Percentiles rank a stretch among this genome's conserved stretches.
These are phyloP conservation scores for Microlaimidae sp. DNA, from an alignment of 2,888 invertebrate species.

Conservation along the genomic window DNA sequence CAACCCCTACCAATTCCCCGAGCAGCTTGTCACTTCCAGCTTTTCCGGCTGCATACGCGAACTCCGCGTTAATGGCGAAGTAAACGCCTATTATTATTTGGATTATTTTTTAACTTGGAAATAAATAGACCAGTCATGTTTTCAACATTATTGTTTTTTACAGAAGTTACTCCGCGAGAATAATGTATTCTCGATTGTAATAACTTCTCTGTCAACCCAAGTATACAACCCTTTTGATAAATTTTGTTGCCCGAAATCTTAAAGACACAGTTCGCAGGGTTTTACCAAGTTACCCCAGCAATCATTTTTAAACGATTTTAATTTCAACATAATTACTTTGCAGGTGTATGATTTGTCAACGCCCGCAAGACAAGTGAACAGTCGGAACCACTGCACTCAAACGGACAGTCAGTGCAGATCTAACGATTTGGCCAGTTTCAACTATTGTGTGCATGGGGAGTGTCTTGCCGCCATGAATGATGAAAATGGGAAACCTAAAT, in stretches of 20 bases:
- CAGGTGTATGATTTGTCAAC: constrained; percentile 82
- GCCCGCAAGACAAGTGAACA: constrained; percentile 48
- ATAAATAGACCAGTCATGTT: too few species aligned
- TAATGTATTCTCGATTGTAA: too few species aligned
- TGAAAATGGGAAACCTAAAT: constrained; percentile 43
- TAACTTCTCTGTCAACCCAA: too few species aligned
- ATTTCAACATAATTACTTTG: constrained; percentile 6
- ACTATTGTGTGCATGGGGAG: constrained; percentile 28
- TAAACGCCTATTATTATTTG: too few species aligned
- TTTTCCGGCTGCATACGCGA: constrained; percentile 93
- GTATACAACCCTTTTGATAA: too few species aligned
- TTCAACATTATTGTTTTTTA: too few species aligned
- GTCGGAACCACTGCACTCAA: constrained; percentile 84
- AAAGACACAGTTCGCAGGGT: background rate
- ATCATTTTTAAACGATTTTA: constrained; percentile 3
- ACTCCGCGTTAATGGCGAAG: constrained; percentile 70
- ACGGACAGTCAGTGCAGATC: constrained; percentile 72
- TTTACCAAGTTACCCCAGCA: constrained; percentile 53
- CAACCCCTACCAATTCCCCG: background rate
- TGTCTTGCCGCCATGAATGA: constrained; percentile 23
- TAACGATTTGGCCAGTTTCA: constrained; percentile 52
- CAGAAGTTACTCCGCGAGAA: too few species aligned
- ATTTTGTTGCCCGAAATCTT: background rate
- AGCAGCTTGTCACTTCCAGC: constrained; percentile 44
- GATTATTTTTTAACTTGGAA: too few species aligned